These are phyloP conservation scores for Rhimphoctona megacephalus DNA, from an alignment of 2,888 invertebrate genomes.

Conservation along the genomic window DNA sequence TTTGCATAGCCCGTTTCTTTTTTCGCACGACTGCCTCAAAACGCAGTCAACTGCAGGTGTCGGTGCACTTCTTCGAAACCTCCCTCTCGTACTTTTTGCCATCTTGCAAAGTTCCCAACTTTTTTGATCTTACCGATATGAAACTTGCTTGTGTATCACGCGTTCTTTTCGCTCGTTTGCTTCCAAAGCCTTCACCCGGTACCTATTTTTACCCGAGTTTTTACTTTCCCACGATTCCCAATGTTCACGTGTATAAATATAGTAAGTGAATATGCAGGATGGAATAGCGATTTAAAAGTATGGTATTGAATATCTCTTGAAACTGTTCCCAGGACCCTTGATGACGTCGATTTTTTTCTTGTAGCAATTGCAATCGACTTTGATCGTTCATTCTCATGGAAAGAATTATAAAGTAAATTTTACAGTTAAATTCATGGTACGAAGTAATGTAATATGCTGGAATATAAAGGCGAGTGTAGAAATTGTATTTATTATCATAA, in stretches of 20 bases:
- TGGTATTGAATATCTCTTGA: not conserved
- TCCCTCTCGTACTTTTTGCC: not conserved
- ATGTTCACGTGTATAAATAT: conserved; percentile 42
- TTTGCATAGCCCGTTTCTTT: conserved; percentile 58
- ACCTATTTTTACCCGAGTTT: conserved; percentile 29
- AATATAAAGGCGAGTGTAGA: not conserved
- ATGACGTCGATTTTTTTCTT: not conserved
- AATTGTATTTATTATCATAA: not conserved
- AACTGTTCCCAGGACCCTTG: not conserved
- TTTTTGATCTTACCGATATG: conserved; percentile 32
- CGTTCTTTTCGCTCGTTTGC: conserved; percentile 25
- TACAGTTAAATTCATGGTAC: not conserved
- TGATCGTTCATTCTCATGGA: not conserved
- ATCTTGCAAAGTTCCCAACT: conserved; percentile 29
- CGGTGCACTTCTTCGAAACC: conserved; percentile 33
- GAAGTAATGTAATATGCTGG: not conserved
- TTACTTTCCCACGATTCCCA: not conserved
- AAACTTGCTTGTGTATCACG: conserved; percentile 16
- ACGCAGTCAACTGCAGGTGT: conserved; percentile 65
- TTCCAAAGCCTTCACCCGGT: conserved; percentile 1
- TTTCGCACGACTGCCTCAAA: conserved; percentile 53
- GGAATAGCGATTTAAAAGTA: not conserved
- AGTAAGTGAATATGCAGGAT: conserved; percentile 5
- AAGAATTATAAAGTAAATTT: not conserved
- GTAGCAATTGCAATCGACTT: not conserved